Evolutionary conservation across 2,797 vertebrate species (phyloP), one percentile per base, ranked within the genome.

Genomic region (Limosa lapponica): DNA sequence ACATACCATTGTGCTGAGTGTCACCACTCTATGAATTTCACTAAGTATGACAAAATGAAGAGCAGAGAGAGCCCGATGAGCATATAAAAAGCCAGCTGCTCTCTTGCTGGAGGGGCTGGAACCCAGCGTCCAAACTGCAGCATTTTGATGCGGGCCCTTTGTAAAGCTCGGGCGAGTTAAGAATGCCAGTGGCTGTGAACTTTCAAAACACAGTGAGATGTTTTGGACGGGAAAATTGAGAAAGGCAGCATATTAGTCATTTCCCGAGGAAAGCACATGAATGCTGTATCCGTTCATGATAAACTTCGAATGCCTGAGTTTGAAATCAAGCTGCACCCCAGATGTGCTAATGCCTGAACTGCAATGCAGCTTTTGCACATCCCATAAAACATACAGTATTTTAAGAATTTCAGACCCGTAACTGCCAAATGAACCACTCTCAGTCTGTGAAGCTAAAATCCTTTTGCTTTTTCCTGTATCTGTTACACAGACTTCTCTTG

Each of bases 1-100:
- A 80, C 82, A 94, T 85, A 80, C 84, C 78, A 36, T 27, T 59
- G 59, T 44, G 64, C 67, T 92, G 66, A 89, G 39, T 30, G 55
- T 85, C 84, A 44, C 37, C 64, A 30, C 67, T 58, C 71, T 23
- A 3, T 25, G 43, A 75, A 82, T 85, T 91, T 44, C 59, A 79
- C 48, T 16, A 66, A 70, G 19, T 52, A 34, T 28, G 59, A 77
- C 87, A 82, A 87, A 87, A 44, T 55, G 49, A 55, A 87, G 82
- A 82, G 16, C 43, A 79, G 41, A 79, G n/a, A 62, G 18, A 54
- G 7, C 51, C 17, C 2, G 3, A n/a, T 13, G 62, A 54, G 37
- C 27, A 36, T 51, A 66, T 54, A 44, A 41, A n/a, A 6, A 83
- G 11, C 37, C 43, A 70, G 64, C 51, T 39, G 41, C 25, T 58